Evolutionary conservation across 1,140 invertebrate species (phyloP).

Genomic region (Drosophila equinoxialis): DNA sequence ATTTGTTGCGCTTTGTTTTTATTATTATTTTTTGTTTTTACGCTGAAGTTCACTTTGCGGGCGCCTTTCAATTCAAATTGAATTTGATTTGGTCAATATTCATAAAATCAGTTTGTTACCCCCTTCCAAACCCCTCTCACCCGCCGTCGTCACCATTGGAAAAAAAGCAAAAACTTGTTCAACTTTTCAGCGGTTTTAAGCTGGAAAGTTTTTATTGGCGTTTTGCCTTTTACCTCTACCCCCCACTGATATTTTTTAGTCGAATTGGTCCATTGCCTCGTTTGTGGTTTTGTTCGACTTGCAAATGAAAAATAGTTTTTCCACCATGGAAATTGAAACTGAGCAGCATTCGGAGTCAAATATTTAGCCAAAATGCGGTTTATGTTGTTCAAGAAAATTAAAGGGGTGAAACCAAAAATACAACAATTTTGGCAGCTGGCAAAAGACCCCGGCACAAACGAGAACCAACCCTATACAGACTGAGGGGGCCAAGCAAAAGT

Average conservation of each 20-base stretch:
- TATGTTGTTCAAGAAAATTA: slow-evolving; percentile 53
- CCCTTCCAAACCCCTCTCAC: not conserved
- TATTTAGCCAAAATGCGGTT: slow-evolving; percentile 46
- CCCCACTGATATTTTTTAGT: not conserved
- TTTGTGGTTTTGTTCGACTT: slow-evolving; percentile 72
- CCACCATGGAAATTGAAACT: slow-evolving; percentile 39
- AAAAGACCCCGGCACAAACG: not conserved
- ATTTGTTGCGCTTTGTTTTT: slow-evolving; percentile 40
- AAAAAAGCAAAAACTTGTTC: slow-evolving; percentile 53
- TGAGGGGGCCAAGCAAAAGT: no score
- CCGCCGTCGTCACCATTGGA: not conserved
- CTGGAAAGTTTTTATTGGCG: slow-evolving; percentile 67
- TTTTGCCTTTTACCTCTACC: slow-evolving; percentile 18
- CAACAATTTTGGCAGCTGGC: slow-evolving; percentile 21
- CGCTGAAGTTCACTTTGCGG: slow-evolving; percentile 25
- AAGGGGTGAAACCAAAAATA: slow-evolving; percentile 21
- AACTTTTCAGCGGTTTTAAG: slow-evolving; percentile 74
- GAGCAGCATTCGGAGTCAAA: slow-evolving; percentile 48
- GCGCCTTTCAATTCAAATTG: slow-evolving; percentile 63
- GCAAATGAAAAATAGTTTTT: slow-evolving; percentile 77
- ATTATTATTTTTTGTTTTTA: slow-evolving; percentile 1
- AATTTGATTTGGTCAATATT: slow-evolving; percentile 77
- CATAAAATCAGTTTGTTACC: slow-evolving; percentile 53
- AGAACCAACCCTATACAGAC: no score
- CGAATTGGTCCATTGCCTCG: slow-evolving; percentile 22